Evolutionary conservation across 2,888 invertebrate species (phyloP), one percentile per base, ranked within the genome.

Genomic region (Rotaria sp.): DNA sequence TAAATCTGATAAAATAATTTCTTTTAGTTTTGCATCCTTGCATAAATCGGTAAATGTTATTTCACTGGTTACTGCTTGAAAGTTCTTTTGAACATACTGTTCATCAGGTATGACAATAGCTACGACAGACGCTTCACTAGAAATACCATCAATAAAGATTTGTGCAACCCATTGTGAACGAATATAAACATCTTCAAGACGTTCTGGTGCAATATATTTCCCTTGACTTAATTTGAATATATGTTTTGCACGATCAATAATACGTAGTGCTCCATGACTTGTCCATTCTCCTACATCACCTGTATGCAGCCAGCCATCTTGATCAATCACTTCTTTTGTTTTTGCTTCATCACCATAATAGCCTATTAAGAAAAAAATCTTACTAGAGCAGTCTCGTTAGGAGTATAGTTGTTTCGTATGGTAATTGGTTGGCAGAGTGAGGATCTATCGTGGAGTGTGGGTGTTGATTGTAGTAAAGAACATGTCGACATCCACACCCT

Each of bases 41-140:
- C 86, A 86, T 35, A 86, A 45, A 38, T 86, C 85, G 24, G 30
- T 48, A 55, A 84, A 55, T 18, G 55, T 24, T 45, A 38, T 55
- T n/a, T 96, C 96, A 85, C 94, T 10, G 11, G 55, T 2, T 55
- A 24, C 4, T 55, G 55, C 4, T 55, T 55, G 4, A 55, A 55
- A 55, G 11, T 55, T 3, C 30, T 86, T 84, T 84, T 24, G 59
- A 45, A 86, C 21, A 45, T 59, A 86, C 24, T 84, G 74, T 41
- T 50, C 84, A 67, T 86, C 86, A 50, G 86, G 86, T 26, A 86
- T 84, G 18, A 86, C 50, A 35, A 86, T 86, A 10, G 30, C 86
- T 30, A 86, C 55, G 10, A 55, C 55, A 24, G 55, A 8, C 11
- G 55, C 24, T 55, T 55, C 21, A 55, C 7, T 24, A 24, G 7